Evolutionary conservation across 35 echinoderm and acorn worm genomes (phyloP), one percentile per base, ranked within the genome.

Genomic region (Holothuria glaberrima): DNA sequence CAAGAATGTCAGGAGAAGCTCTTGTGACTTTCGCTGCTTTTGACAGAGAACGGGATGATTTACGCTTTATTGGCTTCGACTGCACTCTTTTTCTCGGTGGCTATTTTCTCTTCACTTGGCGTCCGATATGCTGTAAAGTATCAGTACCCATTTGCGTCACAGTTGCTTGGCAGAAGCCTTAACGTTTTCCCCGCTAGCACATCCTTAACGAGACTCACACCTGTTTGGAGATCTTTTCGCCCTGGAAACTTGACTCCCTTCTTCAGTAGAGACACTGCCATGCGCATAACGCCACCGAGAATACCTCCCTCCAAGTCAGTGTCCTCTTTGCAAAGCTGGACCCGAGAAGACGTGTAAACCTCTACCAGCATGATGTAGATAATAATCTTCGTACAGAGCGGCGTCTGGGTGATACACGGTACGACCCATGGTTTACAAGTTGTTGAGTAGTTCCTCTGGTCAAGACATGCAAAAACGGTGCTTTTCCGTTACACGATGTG

Each of bases 281-380:
- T 29, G 31, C 25, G 9, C 66, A 69, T 29, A 27, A 12, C 66
- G 10, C 14, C 31, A 69, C 31, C 31, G 10, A 29, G 66, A 29
- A 29, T 12, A 69, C 66, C 9, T n/a, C n/a, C n/a, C n/a, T 33
- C 89, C 93, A 10, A 95, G 52, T 48, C 25, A 2, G 19, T 33
- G 25, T 25, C 19, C 21, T 17, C 25, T 33, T 69, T 69, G 16
- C 66, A 29, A 33, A 29, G 66, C 66, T 69, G 25, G 66, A 27
- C 25, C 66, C 31, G 10, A 69, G 21, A 66, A 69, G 14, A 69
- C 66, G 31, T 4, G 66, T 33, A 69, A 69, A 12, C 66, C 22
- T 24, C 31, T 27, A 0, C 66, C 66, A 33, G 31, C 21, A 0
- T 69, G 66, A 69, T 69, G 66, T 29, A 69, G 22, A 1, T 27